These are phyloP conservation scores for Drosophila paulistorum DNA, from an alignment of 1,140 invertebrate genomes.

Conservation along the genomic window DNA sequence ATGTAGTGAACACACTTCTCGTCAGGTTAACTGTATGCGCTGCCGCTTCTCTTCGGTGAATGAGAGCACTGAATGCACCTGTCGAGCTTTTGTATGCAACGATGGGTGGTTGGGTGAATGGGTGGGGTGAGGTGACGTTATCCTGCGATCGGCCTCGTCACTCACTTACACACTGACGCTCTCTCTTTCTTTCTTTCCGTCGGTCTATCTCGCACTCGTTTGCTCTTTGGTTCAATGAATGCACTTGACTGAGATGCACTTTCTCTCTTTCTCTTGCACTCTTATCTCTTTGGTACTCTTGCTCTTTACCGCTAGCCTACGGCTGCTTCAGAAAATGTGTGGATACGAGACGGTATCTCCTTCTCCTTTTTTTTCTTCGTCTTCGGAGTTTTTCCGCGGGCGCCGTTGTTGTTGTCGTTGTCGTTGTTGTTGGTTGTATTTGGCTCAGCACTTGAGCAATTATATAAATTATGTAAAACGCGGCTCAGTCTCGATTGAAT, in stretches of 20 bases:
- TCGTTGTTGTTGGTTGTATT: conserved; percentile 35
- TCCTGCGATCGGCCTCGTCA: conserved; percentile 61
- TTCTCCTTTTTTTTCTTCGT: conserved; percentile 20
- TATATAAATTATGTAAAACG: conserved; percentile 79
- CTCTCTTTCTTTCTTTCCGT: conserved; percentile 29
- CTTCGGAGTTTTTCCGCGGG: conserved; percentile 52
- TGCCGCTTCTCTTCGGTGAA: conserved; percentile 25
- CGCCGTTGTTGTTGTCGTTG: conserved; percentile 57
- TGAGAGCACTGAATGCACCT: conserved; percentile 51
- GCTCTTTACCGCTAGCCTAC: conserved; percentile 84
- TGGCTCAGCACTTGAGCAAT: conserved; percentile 62
- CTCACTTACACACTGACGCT: conserved; percentile 4
- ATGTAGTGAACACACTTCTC: neutral
- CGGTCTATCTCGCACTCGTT: conserved; percentile 13
- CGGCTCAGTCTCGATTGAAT: conserved; percentile 39
- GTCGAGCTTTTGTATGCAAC: conserved; percentile 51
- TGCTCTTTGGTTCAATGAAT: neutral
- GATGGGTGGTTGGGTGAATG: neutral
- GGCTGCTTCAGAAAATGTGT: conserved; percentile 94
- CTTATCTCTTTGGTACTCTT: neutral
- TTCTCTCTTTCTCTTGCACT: conserved; percentile 33
- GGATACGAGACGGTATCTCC: conserved; percentile 90
- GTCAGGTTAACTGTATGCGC: neutral
- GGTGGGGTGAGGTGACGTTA: conserved; percentile 19
- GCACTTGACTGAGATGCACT: neutral